A percentile compares a stretch with the other conserved stretches of the same genome.
These are phyloP conservation scores for Silurus asotus DNA, from an alignment of 2,113 vertebrate genomes.

Conservation along the genomic window DNA sequence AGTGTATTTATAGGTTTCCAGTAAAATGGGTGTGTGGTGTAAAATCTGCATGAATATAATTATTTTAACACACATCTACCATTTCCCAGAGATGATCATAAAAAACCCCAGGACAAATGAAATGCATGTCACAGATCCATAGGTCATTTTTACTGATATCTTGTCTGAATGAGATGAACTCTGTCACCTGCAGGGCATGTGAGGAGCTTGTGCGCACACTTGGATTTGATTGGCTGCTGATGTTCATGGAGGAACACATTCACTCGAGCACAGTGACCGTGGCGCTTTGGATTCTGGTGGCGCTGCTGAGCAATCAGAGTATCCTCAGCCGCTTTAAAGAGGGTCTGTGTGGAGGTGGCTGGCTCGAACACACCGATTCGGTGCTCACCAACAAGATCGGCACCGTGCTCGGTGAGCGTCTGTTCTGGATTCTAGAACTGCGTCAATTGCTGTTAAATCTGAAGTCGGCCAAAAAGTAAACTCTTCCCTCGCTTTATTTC, in stretches of 20 bases:
- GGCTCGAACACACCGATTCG: constrained; percentile 97
- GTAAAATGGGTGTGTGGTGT: neutral
- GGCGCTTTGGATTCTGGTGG: constrained; percentile 90
- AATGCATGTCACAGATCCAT: constrained; percentile 2
- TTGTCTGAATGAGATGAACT: neutral
- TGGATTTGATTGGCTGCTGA: constrained; percentile 96
- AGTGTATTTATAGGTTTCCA: neutral
- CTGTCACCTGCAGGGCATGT: constrained; percentile 79
- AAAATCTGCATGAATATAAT: neutral
- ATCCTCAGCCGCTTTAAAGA: constrained; percentile 93
- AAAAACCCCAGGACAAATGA: neutral
- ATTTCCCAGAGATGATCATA: neutral
- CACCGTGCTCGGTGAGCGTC: constrained; percentile 86
- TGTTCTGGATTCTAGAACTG: neutral
- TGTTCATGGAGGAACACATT: constrained; percentile 97
- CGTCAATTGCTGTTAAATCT: neutral
- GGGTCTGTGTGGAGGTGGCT: constrained; percentile 91
- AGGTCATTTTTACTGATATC: neutral
- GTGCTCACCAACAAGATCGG: constrained; percentile 98
- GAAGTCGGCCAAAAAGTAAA: neutral
- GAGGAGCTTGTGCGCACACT: constrained; percentile 91
- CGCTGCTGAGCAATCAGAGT: constrained; percentile 88
- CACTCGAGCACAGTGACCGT: constrained; percentile 91
- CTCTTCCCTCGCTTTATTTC: neutral
- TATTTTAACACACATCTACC: neutral